phyloP scores from a whole-genome alignment of 2,797 vertebrate species.

The Clarias fuscus region DNA sequence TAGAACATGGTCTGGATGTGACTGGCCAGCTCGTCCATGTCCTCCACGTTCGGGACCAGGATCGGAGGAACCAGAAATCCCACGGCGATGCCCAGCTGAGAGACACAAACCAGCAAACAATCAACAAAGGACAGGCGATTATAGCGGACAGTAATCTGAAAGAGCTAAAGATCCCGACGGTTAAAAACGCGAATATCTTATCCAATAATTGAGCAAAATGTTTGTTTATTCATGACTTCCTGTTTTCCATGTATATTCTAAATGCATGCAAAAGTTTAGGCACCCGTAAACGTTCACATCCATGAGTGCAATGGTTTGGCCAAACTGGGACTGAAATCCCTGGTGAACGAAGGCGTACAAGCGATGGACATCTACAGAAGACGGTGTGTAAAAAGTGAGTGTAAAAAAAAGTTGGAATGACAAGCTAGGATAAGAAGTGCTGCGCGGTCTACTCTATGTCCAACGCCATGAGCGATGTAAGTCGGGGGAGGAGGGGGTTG shows the following conservation, averaged over 20 bases:
- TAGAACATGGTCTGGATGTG: constrained; percentile 94
- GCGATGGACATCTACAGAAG: no score
- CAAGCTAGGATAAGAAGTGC: no score
- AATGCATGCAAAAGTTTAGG: background rate
- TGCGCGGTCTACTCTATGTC: no score
- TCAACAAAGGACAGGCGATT: background rate
- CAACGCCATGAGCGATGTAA: no score
- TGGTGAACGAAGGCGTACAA: no score
- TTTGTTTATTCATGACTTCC: background rate
- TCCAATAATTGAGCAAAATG: no score
- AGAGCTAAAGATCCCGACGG: background rate
- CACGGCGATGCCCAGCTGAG: constrained; percentile 89
- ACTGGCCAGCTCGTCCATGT: constrained; percentile 81
- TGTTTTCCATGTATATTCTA: background rate
- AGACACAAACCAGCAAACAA: background rate
- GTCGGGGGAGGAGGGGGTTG: no score
- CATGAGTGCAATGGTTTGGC: no score
- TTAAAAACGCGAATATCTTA: background rate
- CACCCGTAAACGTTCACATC: background rate
- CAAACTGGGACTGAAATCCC: no score
- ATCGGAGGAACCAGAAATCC: constrained; percentile 97
- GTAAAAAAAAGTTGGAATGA: no score
- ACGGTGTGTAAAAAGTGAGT: no score
- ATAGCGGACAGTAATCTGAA: background rate
- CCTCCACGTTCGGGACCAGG: constrained; percentile 85